Evolutionary conservation across 2,113 vertebrate genomes (phyloP).

Genomic region (Nestor notabilis): DNA sequence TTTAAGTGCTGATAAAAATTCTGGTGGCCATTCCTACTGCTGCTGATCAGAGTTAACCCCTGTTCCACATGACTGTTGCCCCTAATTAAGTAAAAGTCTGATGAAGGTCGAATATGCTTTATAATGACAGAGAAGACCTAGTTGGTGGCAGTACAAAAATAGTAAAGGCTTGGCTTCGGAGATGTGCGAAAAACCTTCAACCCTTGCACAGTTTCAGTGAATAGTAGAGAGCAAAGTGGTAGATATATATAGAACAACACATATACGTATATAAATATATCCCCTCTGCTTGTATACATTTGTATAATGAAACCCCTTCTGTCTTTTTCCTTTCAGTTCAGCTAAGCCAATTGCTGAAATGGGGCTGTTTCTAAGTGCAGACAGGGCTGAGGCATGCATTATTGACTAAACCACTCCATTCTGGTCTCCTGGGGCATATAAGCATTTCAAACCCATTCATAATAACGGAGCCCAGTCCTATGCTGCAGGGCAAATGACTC

Average conservation of each 20-base stretch:
- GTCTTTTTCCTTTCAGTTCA: background rate
- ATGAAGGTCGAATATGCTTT: background rate
- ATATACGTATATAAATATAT: background rate
- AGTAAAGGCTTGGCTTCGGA: background rate
- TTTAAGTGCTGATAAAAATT: slow-evolving; percentile 15
- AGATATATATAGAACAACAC: background rate
- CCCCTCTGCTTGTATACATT: background rate
- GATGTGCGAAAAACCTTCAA: background rate
- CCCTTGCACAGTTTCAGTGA: background rate
- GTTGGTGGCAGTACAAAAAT: background rate
- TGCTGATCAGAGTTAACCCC: background rate
- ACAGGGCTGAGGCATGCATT: slow-evolving; percentile 1
- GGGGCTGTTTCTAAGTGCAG: background rate
- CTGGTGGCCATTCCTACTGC: background rate
- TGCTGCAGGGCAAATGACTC: slow-evolving; percentile 40
- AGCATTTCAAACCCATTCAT: slow-evolving; percentile 42
- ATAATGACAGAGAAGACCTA: background rate
- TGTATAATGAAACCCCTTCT: background rate
- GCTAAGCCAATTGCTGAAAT: background rate
- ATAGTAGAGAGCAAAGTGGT: background rate
- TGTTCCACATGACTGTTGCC: background rate
- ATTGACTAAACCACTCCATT: slow-evolving; percentile 16
- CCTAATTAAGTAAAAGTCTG: background rate
- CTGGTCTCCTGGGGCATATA: slow-evolving; percentile 3
- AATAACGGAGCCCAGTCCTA: background rate